Conservation (phyloP, 2,888 invertebrate species). For the Cremastinae sp. region DNA sequence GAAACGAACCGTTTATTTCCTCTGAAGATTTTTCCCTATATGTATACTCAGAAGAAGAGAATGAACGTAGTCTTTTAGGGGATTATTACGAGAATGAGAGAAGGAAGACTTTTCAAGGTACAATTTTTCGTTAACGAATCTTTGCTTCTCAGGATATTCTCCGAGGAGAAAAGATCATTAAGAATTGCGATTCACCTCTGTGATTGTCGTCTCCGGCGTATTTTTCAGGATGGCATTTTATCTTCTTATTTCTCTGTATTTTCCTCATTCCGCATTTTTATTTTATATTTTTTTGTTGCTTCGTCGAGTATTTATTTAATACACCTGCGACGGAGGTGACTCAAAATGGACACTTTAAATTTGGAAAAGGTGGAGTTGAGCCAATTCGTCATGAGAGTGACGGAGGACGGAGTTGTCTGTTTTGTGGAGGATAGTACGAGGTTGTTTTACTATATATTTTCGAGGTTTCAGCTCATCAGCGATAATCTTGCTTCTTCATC, state of each 20-base stretch:
- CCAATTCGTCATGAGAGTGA: conserved; percentile 34
- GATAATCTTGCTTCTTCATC: conserved; percentile 6
- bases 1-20: too few species aligned
- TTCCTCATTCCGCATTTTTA: neutral
- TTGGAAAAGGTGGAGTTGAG: neutral
- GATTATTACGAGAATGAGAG: too few species aligned
- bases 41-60: too few species aligned
- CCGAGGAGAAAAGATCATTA: too few species aligned
- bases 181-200: too few species aligned
- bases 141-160: too few species aligned
- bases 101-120: neutral
- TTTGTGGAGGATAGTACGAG: conserved; percentile 15
- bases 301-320: neutral
- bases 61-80: too few species aligned
- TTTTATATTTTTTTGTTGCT: neutral
- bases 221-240: too few species aligned
- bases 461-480: conserved; percentile 7
- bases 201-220: too few species aligned
- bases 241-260: too few species aligned
- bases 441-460: conserved; percentile 16
- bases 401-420: conserved; percentile 16
- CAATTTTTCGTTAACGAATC: neutral
- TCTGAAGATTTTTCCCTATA: too few species aligned
- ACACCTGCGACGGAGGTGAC: too few species aligned
- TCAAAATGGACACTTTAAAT: neutral